Conservation (phyloP, 2,888 invertebrate genomes). For the Leptothorax acervorum region DNA sequence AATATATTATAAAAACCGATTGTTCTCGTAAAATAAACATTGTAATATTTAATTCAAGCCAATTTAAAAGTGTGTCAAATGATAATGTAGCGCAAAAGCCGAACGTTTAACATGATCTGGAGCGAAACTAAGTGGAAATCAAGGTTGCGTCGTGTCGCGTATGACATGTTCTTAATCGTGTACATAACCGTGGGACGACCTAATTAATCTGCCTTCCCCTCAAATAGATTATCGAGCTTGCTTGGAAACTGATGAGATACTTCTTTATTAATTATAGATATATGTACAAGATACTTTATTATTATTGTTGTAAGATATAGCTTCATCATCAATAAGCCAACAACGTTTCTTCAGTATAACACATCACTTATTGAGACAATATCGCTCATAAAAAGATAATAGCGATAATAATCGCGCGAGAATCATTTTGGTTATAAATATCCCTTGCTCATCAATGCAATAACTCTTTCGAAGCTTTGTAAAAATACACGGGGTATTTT, state of each 20-base stretch:
- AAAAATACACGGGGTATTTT: conserved; percentile 1
- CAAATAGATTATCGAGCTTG: conserved; percentile 69
- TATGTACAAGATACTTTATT: background rate
- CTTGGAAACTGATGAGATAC: conserved; percentile 39
- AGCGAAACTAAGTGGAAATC: conserved; percentile 65
- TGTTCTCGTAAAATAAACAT: background rate
- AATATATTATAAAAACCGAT: background rate
- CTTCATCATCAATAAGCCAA: background rate
- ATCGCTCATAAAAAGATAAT: background rate
- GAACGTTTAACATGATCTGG: conserved; percentile 54
- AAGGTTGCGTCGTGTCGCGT: conserved; percentile 48
- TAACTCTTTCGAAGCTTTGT: background rate
- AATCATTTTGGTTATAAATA: conserved; percentile 4
- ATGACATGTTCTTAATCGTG: conserved; percentile 52
- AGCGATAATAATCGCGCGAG: background rate
- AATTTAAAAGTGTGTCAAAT: conserved; percentile 32
- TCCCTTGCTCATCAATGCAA: background rate
- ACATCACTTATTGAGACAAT: background rate
- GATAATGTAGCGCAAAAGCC: conserved; percentile 1
- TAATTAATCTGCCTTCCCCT: conserved; percentile 66
- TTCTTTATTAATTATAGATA: conserved; percentile 44
- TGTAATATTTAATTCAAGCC: background rate
- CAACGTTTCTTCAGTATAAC: background rate
- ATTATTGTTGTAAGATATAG: background rate
- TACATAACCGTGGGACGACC: conserved; percentile 68